These are phyloP conservation scores for Tortrix viridana DNA, from an alignment of 2,888 invertebrate species.

Conservation along the genomic window DNA sequence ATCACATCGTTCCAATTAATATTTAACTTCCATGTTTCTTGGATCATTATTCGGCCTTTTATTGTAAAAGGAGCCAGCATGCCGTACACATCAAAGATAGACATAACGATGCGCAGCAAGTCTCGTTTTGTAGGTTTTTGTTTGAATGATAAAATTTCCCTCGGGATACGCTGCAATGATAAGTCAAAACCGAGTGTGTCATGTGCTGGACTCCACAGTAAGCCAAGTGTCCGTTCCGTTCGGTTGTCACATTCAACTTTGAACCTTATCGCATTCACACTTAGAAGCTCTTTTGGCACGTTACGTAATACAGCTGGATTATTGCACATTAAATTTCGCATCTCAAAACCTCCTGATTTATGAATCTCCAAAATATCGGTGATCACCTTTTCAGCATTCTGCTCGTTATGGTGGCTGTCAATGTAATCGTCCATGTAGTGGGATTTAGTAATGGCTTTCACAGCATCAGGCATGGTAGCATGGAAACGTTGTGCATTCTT, in stretches of 20 bases:
- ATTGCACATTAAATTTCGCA: constrained; percentile 13
- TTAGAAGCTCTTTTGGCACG: constrained; percentile 24
- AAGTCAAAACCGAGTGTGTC: constrained; percentile 23
- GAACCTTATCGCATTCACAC: constrained; percentile 19
- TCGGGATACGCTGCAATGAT: constrained; percentile 15
- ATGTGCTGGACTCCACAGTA: constrained; percentile 27
- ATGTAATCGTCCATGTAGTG: constrained; percentile 37
- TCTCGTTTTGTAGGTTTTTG: constrained; percentile 35
- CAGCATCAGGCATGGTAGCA: constrained; percentile 19
- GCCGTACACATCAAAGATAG: constrained; percentile 34
- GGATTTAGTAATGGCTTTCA: constrained; percentile 16
- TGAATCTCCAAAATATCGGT: constrained; percentile 20
- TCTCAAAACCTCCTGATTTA: constrained; percentile 19
- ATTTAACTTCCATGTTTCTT: constrained; percentile 27
- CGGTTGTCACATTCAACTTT: constrained; percentile 11
- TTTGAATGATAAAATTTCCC: constrained; percentile 20
- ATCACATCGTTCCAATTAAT: constrained; percentile 30
- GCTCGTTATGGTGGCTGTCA: constrained; percentile 8
- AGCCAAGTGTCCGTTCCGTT: constrained; percentile 31
- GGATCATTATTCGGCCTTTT: constrained; percentile 27
- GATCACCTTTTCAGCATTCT: constrained; percentile 5
- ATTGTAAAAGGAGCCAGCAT: constrained; percentile 25
- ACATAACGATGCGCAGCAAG: constrained; percentile 25
- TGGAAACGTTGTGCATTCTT: constrained; percentile 17
- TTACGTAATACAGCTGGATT: not conserved